These are phyloP conservation scores for Halcyon badia DNA, from an alignment of 2,797 vertebrate genomes.

Conservation along the genomic window DNA sequence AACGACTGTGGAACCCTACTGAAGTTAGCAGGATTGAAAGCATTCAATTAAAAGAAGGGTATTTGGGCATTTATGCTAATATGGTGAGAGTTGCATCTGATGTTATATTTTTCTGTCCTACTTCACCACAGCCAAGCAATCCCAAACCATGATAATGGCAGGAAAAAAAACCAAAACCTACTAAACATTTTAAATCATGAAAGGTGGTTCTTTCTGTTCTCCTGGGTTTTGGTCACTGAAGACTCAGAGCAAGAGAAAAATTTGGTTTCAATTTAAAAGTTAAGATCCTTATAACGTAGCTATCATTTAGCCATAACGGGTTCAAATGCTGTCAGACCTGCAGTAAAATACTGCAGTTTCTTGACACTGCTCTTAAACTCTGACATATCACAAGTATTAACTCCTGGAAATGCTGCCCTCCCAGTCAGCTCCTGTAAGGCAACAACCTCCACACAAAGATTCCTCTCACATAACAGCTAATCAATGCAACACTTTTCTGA, in stretches of 20 bases:
- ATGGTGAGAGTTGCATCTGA: neutral
- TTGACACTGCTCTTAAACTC: neutral
- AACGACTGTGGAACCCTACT: neutral
- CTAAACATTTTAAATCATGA: neutral
- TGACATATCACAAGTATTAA: neutral
- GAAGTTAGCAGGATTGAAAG: neutral
- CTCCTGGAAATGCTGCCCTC: neutral
- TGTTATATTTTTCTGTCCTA: neutral
- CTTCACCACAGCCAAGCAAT: neutral
- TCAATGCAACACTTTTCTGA: neutral
- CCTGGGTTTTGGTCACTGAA: neutral
- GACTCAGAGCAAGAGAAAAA: neutral
- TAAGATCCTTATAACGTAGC: neutral
- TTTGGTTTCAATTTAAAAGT: neutral
- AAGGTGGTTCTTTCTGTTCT: neutral
- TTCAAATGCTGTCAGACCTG: neutral
- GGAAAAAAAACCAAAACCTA: no score
- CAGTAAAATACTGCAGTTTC: neutral
- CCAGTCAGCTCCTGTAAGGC: neutral
- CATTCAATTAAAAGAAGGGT: neutral
- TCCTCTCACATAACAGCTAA: neutral
- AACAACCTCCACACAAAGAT: neutral
- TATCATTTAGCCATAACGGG: neutral
- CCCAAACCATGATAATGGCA: neutral
- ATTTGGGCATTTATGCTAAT: neutral